Base-by-base conservation (phyloP, 2,113 vertebrate species). In the Petrocephalus zakoni region DNA sequence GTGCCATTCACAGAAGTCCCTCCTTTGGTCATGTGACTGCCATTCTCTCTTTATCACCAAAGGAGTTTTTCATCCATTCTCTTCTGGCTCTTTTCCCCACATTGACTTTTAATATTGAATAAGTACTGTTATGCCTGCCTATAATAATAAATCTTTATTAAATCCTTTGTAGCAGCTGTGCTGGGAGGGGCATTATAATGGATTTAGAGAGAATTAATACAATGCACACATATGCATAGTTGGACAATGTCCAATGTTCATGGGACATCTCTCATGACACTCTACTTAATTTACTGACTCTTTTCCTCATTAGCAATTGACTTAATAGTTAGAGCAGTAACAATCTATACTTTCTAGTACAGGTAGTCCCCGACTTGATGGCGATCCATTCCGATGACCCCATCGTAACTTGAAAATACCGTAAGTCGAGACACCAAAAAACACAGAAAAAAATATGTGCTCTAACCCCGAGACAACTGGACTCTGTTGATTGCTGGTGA, bases 101-200 rank as follows among this genome's bases (percentile, higher is more conserved):
- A 42, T 78, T 78, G 72, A 78, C 72, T 78, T 78, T 78, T 78
- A 78, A 78, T 78, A 78, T 78, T 34, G 29, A 37, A 78, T 78
- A 42, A 78, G 29, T n/a, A 42, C 72, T 78, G 34, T 78, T 42
- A 19, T 78, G 72, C 29, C 34, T 37, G 72, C 29, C 72, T 78
- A 78, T 78, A 78, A 42, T 42, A 78, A 78, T 78, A 78, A 5
- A 78, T 78, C 72, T 78, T 78, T 42, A 78, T 78, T 78, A 42
- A 42, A 29, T 42, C 5, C 13, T 42, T 42, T 42, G 72, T 4
- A 42, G 72, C 72, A 78, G 34, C 72, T 78, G 34, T 78, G 17
- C 72, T 42, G 34, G 34, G 6, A 78, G 34, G 72, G 34, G 17
- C 29, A 42, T 78, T 78, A 42, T 78, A 78, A 78, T 78, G 72